A percentile compares a stretch with the other conserved stretches of the same genome.
These are phyloP conservation scores for Eptesicus fuscus DNA, from an alignment of 2,113 vertebrate species.

Conservation along the genomic window DNA sequence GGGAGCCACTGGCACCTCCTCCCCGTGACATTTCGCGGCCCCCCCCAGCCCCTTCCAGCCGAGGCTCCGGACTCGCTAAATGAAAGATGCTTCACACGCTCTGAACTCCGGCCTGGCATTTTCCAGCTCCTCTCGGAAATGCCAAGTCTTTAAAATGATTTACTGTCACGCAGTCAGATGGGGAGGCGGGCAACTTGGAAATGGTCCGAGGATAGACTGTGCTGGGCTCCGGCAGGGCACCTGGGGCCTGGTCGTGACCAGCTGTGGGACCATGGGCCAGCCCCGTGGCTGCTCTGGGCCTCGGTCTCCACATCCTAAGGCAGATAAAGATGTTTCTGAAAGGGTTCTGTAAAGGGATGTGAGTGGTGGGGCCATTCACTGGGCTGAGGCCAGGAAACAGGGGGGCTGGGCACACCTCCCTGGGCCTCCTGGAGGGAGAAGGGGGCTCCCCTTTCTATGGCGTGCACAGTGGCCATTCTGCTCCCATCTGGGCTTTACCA, in stretches of 20 bases:
- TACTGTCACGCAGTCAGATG: conserved; percentile 46
- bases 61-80: conserved; percentile 32
- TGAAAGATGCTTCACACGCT: conserved; percentile 69
- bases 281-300: accelerated
- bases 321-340: background rate
- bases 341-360: background rate
- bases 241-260: background rate
- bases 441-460: background rate
- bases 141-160: conserved; percentile 64
- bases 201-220: background rate
- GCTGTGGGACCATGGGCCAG: background rate
- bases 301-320: background rate
- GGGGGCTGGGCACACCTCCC: too few relatives aligned
- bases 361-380: background rate
- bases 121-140: conserved; percentile 59
- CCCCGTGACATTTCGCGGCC: conserved; percentile 63
- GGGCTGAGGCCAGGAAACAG: background rate
- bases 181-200: conserved; percentile 22
- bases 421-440: accelerated
- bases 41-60: conserved; percentile 43
- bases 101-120: conserved; percentile 76
- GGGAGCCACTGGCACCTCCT: background rate
- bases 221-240: background rate
- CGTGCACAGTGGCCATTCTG: background rate
- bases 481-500: background rate